Conservation (phyloP, 1,140 invertebrate genomes). For the Doryteuthis pealeii region DNA sequence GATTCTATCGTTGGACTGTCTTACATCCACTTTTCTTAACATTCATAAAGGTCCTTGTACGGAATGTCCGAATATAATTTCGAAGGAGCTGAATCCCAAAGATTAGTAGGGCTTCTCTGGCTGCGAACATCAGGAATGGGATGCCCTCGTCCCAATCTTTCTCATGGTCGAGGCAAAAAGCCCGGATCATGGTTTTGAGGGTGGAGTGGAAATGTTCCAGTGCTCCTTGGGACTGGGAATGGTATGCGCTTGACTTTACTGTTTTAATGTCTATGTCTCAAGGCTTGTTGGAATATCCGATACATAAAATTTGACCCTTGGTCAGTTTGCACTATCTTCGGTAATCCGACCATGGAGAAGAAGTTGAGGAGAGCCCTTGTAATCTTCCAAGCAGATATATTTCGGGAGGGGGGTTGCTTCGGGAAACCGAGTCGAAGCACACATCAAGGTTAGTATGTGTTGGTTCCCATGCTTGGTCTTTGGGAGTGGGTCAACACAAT, state of each 20-base stretch:
- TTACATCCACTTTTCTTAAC: not conserved
- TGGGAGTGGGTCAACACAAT: constrained; percentile 26
- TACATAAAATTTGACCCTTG: constrained; percentile 31
- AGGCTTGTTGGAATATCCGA: constrained; percentile 21
- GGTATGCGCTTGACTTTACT: not conserved
- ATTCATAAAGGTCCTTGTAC: not conserved
- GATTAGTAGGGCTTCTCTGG: not conserved
- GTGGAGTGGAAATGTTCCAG: not conserved
- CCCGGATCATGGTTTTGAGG: not conserved
- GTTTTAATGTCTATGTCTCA: constrained; percentile 20
- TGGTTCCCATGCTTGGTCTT: constrained; percentile 26
- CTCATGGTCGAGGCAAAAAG: not conserved
- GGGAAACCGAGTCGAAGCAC: constrained; percentile 27
- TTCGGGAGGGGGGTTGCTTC: constrained; percentile 29
- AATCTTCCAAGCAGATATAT: constrained; percentile 18
- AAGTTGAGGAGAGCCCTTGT: constrained; percentile 20
- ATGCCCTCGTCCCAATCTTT: not conserved
- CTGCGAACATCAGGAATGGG: not conserved
- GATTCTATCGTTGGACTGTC: not conserved
- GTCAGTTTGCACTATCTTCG: constrained; percentile 19
- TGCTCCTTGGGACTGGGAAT: not conserved
- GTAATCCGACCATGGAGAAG: constrained; percentile 20
- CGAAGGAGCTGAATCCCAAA: not conserved
- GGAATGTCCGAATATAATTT: not conserved
- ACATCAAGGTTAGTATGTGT: constrained; percentile 32